These are phyloP conservation scores for Lindbergichthys nudifrons DNA, from an alignment of 2,797 vertebrate species.

Conservation along the genomic window DNA sequence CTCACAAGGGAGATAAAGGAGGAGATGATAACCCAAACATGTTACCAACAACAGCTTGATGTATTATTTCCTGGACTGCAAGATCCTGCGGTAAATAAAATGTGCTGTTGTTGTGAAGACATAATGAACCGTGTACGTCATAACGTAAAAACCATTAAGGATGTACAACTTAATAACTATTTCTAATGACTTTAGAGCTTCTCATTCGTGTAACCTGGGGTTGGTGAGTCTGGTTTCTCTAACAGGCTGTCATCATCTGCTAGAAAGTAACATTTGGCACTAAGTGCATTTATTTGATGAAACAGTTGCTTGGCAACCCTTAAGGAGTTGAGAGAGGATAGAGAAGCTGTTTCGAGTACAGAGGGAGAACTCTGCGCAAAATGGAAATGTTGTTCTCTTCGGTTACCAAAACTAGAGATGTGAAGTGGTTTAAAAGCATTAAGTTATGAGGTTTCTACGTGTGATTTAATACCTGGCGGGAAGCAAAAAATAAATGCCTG, in stretches of 20 bases:
- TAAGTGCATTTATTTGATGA: conserved; percentile 60
- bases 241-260: conserved; percentile 43
- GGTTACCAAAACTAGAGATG: conserved; percentile 9
- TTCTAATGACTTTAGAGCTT: conserved; percentile 30
- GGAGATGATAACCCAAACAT: conserved; percentile 64
- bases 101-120: conserved; percentile 17
- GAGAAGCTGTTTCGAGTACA: conserved; percentile 26
- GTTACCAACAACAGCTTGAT: conserved; percentile 42
- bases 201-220: conserved; percentile 20
- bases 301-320: conserved; percentile 68
- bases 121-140: conserved; percentile 24
- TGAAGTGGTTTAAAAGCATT: neutral
- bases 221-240: conserved; percentile 43
- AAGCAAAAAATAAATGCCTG: no score
- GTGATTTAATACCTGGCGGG: neutral
- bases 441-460: neutral
- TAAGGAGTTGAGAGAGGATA: conserved; percentile 19
- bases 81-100: conserved; percentile 6
- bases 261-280: conserved; percentile 62
- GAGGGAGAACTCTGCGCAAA: conserved; percentile 14
- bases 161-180: neutral
- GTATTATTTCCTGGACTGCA: conserved; percentile 29
- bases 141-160: neutral
- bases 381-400: conserved; percentile 26
- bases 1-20: conserved; percentile 37